phyloP scores from a whole-genome alignment of 2,797 vertebrate species.

The Austrolebias charrua region DNA sequence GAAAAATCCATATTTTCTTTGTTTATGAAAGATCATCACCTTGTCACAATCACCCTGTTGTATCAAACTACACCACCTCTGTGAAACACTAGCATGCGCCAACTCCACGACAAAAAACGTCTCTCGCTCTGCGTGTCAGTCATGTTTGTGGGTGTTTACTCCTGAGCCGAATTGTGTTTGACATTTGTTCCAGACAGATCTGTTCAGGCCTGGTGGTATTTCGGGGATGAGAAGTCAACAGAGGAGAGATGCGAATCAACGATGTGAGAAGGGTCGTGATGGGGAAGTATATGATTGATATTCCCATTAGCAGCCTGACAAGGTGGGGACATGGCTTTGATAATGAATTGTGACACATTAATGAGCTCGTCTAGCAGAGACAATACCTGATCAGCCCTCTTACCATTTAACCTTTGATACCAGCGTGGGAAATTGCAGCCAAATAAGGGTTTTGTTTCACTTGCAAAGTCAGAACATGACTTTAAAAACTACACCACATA shows the following conservation, averaged over 20 bases:
- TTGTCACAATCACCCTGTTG: background rate
- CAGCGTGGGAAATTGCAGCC: constrained; percentile 50
- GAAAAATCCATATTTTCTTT: constrained; percentile 7
- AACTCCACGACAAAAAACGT: background rate
- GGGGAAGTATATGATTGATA: constrained; percentile 80
- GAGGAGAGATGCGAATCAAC: constrained; percentile 48
- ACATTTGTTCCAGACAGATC: constrained; percentile 72
- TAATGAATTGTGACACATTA: constrained; percentile 86
- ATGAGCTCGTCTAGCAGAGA: constrained; percentile 80
- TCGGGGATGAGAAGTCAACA: constrained; percentile 60
- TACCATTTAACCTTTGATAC: constrained; percentile 73
- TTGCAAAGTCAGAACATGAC: constrained; percentile 42
- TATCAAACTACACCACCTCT: constrained; percentile 19
- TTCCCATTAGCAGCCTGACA: constrained; percentile 82
- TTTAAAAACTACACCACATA: constrained; percentile 24
- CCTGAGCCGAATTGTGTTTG: constrained; percentile 59
- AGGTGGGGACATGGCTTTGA: constrained; percentile 74
- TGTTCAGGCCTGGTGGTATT: constrained; percentile 63
- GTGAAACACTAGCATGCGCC: constrained; percentile 1
- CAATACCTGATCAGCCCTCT: constrained; percentile 77
- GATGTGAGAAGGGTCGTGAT: constrained; percentile 66
- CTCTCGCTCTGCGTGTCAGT: constrained; percentile 40
- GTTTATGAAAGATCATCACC: constrained; percentile 20
- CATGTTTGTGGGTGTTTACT: constrained; percentile 63
- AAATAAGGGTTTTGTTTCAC: constrained; percentile 56